These are phyloP conservation scores for Haemorhous mexicanus DNA, from an alignment of 2,113 vertebrate species.

Conservation along the genomic window DNA sequence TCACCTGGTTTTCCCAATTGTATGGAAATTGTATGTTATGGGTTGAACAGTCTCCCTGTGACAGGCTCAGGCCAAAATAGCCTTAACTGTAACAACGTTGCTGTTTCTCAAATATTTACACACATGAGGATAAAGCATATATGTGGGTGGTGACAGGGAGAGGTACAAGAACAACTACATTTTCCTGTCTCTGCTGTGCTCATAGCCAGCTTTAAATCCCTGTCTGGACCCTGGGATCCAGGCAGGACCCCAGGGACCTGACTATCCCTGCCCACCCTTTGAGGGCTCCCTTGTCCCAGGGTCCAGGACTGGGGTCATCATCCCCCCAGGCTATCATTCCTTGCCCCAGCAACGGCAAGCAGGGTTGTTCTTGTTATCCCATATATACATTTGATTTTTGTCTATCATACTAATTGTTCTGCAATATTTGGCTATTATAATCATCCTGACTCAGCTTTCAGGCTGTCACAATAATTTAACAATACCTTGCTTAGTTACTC, in stretches of 20 bases:
- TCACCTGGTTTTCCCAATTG: not conserved
- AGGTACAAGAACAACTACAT: not conserved
- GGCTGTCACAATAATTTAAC: not conserved
- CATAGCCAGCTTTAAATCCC: not conserved
- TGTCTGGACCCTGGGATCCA: not conserved
- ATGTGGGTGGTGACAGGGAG: not conserved
- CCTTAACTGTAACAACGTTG: not conserved
- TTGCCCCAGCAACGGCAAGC: not conserved
- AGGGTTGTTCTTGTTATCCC: not conserved
- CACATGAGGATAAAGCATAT: rapidly evolving
- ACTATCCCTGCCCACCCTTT: not conserved
- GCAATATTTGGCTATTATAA: not conserved
- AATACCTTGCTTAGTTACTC: not conserved
- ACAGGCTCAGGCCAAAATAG: not conserved
- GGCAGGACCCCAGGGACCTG: not conserved
- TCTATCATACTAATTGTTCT: not conserved
- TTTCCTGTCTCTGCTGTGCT: not conserved
- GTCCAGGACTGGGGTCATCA: not conserved
- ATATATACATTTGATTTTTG: not conserved
- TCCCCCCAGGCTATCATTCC: no score
- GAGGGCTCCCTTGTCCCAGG: rapidly evolving
- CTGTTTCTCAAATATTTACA: not conserved
- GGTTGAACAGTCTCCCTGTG: not conserved
- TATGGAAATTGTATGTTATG: not conserved
- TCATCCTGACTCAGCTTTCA: not conserved